Evolutionary conservation across 2,888 invertebrate species (phyloP).

Genomic region (Parnassius mnemosyne): DNA sequence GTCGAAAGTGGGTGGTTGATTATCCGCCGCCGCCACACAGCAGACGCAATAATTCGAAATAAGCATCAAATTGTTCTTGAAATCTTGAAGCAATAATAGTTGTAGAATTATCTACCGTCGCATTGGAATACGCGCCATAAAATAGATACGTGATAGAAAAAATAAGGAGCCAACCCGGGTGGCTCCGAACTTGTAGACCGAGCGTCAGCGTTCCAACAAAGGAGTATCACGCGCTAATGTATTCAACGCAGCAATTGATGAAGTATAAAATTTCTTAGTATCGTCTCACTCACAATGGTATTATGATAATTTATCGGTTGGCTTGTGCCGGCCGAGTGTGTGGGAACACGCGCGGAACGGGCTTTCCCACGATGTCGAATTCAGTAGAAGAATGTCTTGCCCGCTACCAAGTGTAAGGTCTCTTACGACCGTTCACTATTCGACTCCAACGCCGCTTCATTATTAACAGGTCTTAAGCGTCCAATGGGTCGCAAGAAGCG

Average conservation of each 20-base stretch:
- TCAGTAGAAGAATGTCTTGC: constrained; percentile 56
- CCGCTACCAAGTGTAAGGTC: constrained; percentile 39
- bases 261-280: constrained; percentile 81
- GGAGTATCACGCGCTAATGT: constrained; percentile 75
- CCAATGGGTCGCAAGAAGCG: constrained; percentile 38
- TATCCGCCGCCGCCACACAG: too few species aligned
- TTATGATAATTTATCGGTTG: constrained; percentile 81
- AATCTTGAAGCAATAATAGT: background rate
- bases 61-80: background rate
- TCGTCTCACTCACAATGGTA: constrained; percentile 81
- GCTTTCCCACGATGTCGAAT: constrained; percentile 74
- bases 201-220: constrained; percentile 64
- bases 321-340: constrained; percentile 80
- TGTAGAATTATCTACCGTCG: background rate
- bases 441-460: constrained; percentile 30
- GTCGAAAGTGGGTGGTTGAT: too few species aligned
- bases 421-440: constrained; percentile 56
- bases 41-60: too few species aligned
- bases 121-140: constrained; percentile 39
- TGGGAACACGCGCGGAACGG: constrained; percentile 80
- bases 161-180: constrained; percentile 47
- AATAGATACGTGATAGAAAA: constrained; percentile 52
- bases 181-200: constrained; percentile 41
- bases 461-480: constrained; percentile 52
- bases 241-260: constrained; percentile 79